Base-by-base conservation (phyloP, 2,797 vertebrate genomes). In the Pteropus rufus region DNA sequence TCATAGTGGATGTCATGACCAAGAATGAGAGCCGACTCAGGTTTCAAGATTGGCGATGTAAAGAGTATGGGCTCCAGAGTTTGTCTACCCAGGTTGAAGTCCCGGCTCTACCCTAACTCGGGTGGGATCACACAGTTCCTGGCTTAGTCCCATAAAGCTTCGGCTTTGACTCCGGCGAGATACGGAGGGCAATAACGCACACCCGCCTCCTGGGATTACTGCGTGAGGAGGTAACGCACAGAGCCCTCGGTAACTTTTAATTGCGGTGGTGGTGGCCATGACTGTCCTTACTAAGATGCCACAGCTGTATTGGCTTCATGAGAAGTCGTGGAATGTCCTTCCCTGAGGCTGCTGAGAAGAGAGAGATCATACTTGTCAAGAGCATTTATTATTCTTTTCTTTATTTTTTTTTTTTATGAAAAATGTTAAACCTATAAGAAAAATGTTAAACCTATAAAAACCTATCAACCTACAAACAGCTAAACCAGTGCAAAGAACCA, bases 321-420 rank as follows among this genome's bases (percentile, higher is more conserved):
- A 65, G 56, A 85, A 36, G 49, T 29, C 14, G 0, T 8, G 67
- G 54, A 21, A 72, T 76, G 82, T 93, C 56, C 54, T 54, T 58
- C 64, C 73, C 83, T 70, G 79, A 82, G 52, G 70, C n/a, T 16
- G 0, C 31, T 44, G 31, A 41, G 64, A 34, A 80, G 54, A 44
- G 31, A n/a, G 15, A 41, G 46, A 52, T 60, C 82, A 46, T 46
- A 26, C 34, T 92, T 67, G 41, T 82, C 62, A 67, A 73, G 56
- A 82, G 62, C 19, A 56, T 34, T 91, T 44, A 23, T 41, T 83
- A 3, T 24, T 84, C 6, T 80, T 73, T 60, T 67, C 46, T 73
- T 46, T 65, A 56, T 54, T 84, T 89, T 72, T 84, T 89, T 72
- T 72, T 85, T 67, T 82, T 36, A 44, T 44, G 65, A 80, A 87